Base-by-base conservation (phyloP, 1,140 invertebrate species). In the Trichomalopsis sarcophagae region DNA sequence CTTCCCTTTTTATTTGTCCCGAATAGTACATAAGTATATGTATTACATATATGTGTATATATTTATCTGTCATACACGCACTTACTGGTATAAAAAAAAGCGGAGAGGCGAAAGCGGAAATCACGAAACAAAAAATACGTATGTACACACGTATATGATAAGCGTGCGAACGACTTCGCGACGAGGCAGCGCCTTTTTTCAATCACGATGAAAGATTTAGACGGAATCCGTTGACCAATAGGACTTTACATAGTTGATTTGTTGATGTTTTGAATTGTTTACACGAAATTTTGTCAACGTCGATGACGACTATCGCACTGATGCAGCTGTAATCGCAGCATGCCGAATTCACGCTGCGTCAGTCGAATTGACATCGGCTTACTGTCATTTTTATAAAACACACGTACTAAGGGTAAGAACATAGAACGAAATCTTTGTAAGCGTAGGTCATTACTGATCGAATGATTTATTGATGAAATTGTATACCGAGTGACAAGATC, bases 21-120 rank as follows among this genome's bases (percentile, higher is more conserved):
- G 62, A 23, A 75, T 80, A 80, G 47, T 75, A 66, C 44, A 55
- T 84, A 84, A 84, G 83, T 80, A 82, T 84, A 84, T 82, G 77
- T 84, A 84, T 81, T 82, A 80, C 69, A 75, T 84, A 69, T 80
- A 69, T 82, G 81, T 79, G 62, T 82, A 81, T 73, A 82, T 85
- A 85, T 87, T 87, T 82, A 82, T 71, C 66, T 80, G 47, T 27
- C 73, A 80, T 81, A 87, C 50, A 84, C 36, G 82, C 77, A 84
- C 50, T 84, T 21, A 66, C n/a, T 33, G 17, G 74, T 33, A 84
- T 30, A 71, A 2, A 23, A 10, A 10, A 66, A 75, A 44, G 10
- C 69, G 14, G 30, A 76, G 75, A 76, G 75, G 6, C 73, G 36
- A 74, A 66, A 33, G 27, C 10, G 23, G 77, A 36, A 36, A 68